phyloP scores from a whole-genome alignment of 2,797 vertebrate species.

The Pseudotriccus pelzelni region DNA sequence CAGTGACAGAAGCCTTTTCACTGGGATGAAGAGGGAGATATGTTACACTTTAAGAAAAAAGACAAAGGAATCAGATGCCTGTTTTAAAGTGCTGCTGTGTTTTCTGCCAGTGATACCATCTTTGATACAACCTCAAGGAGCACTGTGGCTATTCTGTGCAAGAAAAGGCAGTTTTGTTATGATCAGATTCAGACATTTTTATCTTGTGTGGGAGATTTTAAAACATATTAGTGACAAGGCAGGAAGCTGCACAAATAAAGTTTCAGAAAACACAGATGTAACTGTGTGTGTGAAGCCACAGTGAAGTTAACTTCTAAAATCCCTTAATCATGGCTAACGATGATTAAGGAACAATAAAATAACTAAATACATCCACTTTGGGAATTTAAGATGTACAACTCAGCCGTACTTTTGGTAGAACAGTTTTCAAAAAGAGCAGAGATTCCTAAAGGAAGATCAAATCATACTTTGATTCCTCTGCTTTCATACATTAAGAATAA shows the following conservation, averaged over 20 bases:
- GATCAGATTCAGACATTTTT: not conserved
- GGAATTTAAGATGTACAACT: not conserved
- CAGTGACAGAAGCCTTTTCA: not conserved
- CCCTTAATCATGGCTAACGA: too few relatives aligned
- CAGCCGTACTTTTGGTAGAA: not conserved
- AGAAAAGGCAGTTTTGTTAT: not conserved
- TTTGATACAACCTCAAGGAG: not conserved
- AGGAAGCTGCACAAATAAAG: not conserved
- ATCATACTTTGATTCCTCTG: not conserved
- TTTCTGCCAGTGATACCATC: not conserved
- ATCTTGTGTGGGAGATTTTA: not conserved
- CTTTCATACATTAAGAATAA: slow-evolving; percentile 29
- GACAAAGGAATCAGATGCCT: not conserved
- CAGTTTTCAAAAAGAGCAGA: not conserved
- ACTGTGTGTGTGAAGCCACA: not conserved
- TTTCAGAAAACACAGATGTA: not conserved
- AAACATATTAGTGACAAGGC: not conserved
- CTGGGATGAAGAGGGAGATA: not conserved
- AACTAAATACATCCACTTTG: not conserved
- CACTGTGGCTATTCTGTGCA: not conserved
- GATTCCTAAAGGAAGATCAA: slow-evolving; percentile 28
- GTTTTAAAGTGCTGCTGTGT: not conserved
- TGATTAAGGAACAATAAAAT: not conserved
- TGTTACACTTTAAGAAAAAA: not conserved
- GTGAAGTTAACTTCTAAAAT: too few relatives aligned